Base-by-base conservation (phyloP, 2,888 invertebrate genomes). In the Ophion slaviceki region DNA sequence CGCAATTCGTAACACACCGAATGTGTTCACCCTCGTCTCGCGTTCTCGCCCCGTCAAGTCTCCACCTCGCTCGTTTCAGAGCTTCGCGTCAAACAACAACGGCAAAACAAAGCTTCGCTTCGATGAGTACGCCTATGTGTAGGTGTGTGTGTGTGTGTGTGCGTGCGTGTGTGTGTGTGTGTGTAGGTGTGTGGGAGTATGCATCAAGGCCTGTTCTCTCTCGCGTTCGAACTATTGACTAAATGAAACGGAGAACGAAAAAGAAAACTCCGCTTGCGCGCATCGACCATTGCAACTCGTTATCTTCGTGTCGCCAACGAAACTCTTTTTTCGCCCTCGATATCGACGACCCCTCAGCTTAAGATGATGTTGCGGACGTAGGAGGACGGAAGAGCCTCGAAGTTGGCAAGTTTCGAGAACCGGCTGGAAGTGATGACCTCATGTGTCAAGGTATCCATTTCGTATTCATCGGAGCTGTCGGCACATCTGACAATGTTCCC, bases 1-100 rank as follows among this genome's bases (percentile, higher is more conserved):
- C 86, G 82, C 85, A 85, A 68, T 86, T 86, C 75, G 80, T 81
- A 61, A 70, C 74, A 74, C 70, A 72, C 71, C 82, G 81, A 83
- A 80, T 78, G 86, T 83, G 81, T 68, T 70, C 84, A 66, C 70
- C 81, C 81, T 81, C 75, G 78, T 81, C 86, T 81, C 80, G 81
- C 71, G 28, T 61, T n/a, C 66, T 64, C 80, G 80, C 75, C 76
- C 57, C 66, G 76, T 62, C 75, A 67, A 53, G 14, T 53, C 53
- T 67, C 72, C 20, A 61, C 20, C 83, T 7, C 53, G 45, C 67
- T 17, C 68, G 28, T 61, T 32, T 53, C 68, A 20, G 67, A 78
- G 68, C 80, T 68, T 68, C 77, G 17, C 57, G 68, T 68, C 72
- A 64, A 79, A 71, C 80, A 86, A 81, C 86, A 81, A 78, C 78